Base-by-base conservation (phyloP, 2,797 vertebrate genomes). In the Microchirus variegatus region DNA sequence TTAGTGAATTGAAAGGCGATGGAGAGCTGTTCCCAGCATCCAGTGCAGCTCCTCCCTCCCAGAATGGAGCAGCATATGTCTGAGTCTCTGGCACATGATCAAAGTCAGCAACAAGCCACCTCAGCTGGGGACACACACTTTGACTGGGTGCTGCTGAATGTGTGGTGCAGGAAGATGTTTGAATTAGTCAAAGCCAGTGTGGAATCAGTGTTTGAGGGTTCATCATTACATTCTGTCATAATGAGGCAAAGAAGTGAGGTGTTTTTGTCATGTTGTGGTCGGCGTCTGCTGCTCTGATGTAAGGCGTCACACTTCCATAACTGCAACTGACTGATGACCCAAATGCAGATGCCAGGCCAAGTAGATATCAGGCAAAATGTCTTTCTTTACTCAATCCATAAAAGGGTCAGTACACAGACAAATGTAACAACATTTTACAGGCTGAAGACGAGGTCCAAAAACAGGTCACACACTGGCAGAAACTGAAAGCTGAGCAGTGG, bases 41-140 rank as follows among this genome's bases (percentile, higher is more conserved):
- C 66, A 71, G 73, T 35, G 49, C 63, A 47, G 76, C 86, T 87
- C 86, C 84, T 80, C 80, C 87, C 83, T 74, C 74, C 74, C 81
- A 82, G 86, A 72, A 87, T 75, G 84, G 78, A 89, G 73, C 69
- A 73, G 83, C 81, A 85, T 82, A 87, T 83, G 82, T 89, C 86
- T 84, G 79, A 59, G 72, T 57, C 59, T 57, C 76, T 89, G 88
- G 84, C 90, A 64, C 52, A 52, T 37, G 81, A 91, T 91, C 87
- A 91, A 89, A 91, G 82, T 14, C 14, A 60, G 65, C 78, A 70
- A 75, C 67, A 7, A 66, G 77, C 56, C 67, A 67, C 82, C 75
- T 80, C 85, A 70, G 78, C 78, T 67, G 75, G 73, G 65, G 76
- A 78, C 83, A 68, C 50, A 53, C 63, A 59, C 72, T 69, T 70